Evolutionary conservation across 2,797 vertebrate species (phyloP).

Genomic region (Esox masquinongy): DNA sequence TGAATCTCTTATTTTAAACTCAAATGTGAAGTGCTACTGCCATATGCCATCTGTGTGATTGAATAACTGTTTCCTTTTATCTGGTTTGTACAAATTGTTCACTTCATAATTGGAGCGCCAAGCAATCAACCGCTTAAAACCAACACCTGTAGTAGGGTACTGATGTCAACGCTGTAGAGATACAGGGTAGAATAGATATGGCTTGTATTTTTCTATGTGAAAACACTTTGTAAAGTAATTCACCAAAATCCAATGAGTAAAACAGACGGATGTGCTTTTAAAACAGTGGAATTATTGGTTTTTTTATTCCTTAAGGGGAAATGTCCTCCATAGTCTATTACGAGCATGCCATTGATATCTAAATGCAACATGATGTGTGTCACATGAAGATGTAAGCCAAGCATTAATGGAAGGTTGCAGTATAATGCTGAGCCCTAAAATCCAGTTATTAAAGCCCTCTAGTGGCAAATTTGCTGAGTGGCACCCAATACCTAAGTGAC

Average conservation of each 20-base stretch:
- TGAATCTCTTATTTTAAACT: conserved; percentile 11
- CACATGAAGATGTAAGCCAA: conserved; percentile 3
- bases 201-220: conserved; percentile 48
- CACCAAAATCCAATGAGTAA: conserved; percentile 39
- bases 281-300: conserved; percentile 14
- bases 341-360: background rate
- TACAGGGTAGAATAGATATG: conserved; percentile 35
- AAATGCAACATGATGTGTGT: background rate
- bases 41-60: background rate
- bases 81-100: conserved; percentile 11
- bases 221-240: conserved; percentile 40
- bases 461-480: background rate
- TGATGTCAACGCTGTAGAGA: conserved; percentile 35
- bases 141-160: conserved; percentile 24
- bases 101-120: conserved; percentile 19
- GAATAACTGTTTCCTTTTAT: background rate
- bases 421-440: background rate
- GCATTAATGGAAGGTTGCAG: background rate
- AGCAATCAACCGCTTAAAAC: conserved; percentile 36
- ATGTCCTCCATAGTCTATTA: background rate
- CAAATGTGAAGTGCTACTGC: background rate
- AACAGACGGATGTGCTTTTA: conserved; percentile 21
- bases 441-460: background rate
- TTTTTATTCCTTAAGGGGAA: conserved; percentile 14
- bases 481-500: background rate